Evolutionary conservation across 2,888 invertebrate genomes (phyloP), one percentile per base, ranked within the genome.

Genomic region (Tribolium freemani): DNA sequence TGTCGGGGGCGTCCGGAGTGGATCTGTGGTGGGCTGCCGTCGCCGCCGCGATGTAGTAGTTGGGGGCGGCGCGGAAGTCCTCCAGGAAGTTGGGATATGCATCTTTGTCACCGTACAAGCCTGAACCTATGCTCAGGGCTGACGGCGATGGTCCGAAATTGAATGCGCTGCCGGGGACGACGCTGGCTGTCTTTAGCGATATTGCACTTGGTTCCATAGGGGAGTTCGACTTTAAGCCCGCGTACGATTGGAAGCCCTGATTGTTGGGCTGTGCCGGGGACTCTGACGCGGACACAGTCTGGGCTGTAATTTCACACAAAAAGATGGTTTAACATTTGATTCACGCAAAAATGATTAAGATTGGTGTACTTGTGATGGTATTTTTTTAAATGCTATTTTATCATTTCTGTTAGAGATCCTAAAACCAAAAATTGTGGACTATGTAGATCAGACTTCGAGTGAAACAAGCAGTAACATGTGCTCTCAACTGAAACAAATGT

Each of bases 141-240:
- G 90, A 89, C 2, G 92, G 88, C 0, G 93, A 88, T 2, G 94
- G 89, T 11, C 94, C 94, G 82, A 95, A 96, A 84, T 95, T 95
- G 80, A 95, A 96, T 60, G 95, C 94, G 86, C 94, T 94, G 21
- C 93, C 92, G 5, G 95, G 91, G 75, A 95, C 93, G 83, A 94
- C 92, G 78, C 91, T 91, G 3, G 90, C 88, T 57, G 93, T 91
- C 79, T 94, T 90, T 56, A 93, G 83, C 8, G 91, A 89, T 77
- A 93, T 90, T 75, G 88, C 88, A 75, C 85, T 84, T 20, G 86
- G 85, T 79, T 87, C 87, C 69, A 84, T 81, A 9, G 80, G 61
- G 5, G 81, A 66, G 56, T 77, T 69, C 2, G 83, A 67, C 76
- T 90, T 90, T 10, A 90, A 81, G 4, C 89, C 90, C 0, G 89